Conservation (phyloP, 2,113 vertebrate genomes). For the Entomyzon cyanotis region DNA sequence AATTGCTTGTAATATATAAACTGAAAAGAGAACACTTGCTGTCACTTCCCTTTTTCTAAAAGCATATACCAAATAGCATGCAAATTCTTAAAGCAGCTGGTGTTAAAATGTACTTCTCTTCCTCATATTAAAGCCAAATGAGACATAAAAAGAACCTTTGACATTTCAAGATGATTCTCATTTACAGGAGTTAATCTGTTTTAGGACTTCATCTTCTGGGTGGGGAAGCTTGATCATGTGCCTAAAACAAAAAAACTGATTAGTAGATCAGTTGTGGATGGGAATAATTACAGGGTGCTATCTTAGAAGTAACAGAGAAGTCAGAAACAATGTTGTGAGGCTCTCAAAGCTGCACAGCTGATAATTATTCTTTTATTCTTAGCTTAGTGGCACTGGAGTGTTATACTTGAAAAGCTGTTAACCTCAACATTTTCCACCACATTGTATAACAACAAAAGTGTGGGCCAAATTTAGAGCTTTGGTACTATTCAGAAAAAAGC, state of each 20-base stretch:
- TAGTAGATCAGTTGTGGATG: neutral
- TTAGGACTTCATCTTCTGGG: neutral
- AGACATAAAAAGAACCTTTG: neutral
- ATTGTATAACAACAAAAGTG: neutral
- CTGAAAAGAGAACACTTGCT: neutral
- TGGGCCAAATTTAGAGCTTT: slow-evolving; percentile 16
- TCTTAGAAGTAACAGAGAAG: neutral
- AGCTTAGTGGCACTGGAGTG: neutral
- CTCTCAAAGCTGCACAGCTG: neutral
- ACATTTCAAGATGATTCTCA: neutral
- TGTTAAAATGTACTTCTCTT: neutral
- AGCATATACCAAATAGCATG: neutral
- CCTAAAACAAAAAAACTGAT: neutral
- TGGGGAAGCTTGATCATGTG: neutral
- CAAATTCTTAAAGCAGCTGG: neutral
- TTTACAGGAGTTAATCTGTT: neutral
- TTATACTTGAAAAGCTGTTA: slow-evolving; percentile 37
- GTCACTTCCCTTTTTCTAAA: neutral
- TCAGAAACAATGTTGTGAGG: neutral
- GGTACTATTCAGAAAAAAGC: neutral
- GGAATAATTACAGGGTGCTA: neutral
- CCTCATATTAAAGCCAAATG: neutral
- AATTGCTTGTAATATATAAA: neutral
- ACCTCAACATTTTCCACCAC: slow-evolving; percentile 5
- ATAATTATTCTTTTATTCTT: slow-evolving; percentile 40